Base-by-base conservation (phyloP, 2,888 invertebrate species). In the Spialia ferax region DNA sequence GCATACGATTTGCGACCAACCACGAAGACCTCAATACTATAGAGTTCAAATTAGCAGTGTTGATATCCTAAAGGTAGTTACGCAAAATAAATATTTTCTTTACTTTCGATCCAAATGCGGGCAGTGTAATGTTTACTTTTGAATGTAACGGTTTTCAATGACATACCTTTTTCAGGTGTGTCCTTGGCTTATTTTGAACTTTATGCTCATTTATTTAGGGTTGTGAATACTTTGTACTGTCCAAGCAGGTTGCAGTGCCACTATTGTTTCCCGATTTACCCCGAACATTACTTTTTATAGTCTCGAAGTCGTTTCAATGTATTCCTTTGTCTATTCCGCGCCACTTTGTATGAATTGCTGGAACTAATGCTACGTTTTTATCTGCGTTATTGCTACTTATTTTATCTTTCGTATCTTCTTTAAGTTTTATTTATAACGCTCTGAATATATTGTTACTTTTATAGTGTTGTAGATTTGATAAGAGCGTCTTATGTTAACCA, bases 271-370 rank as follows among this genome's bases (percentile, higher is more conserved):
- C 80, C 83, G 82, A 86, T 85, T 79, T 83, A 82, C 79, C 75
- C 78, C 76, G 80, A 84, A 84, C 86, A 84, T 88, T 85, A 86
- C 85, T 83, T 88, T 88, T 88, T 88, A 88, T 87, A 79, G 85
- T 75, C 75, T 75, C 75, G 73, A 79, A 81, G 84, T 81, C 77
- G 79, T 83, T 82, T 79, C 79, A 76, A 76, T 82, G 83, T 84
- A 84, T 84, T 83, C 81, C 81, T 79, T 79, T 82, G 84, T 83
- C 76, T 76, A 74, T 75, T 73, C 77, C 75, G 73, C 75, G 70
- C 71, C 73, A 70, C 75, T 80, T 82, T 79, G 78, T 82, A 81
- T 80, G 77, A 83, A 84, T 79, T 80, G 79, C 70, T 68, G 57
- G 63, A 68, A 71, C 73, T 71, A 73, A 72, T 71, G 69, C 63